Base-by-base conservation (phyloP, 2,113 vertebrate genomes). In the Zosterops lateralis region DNA sequence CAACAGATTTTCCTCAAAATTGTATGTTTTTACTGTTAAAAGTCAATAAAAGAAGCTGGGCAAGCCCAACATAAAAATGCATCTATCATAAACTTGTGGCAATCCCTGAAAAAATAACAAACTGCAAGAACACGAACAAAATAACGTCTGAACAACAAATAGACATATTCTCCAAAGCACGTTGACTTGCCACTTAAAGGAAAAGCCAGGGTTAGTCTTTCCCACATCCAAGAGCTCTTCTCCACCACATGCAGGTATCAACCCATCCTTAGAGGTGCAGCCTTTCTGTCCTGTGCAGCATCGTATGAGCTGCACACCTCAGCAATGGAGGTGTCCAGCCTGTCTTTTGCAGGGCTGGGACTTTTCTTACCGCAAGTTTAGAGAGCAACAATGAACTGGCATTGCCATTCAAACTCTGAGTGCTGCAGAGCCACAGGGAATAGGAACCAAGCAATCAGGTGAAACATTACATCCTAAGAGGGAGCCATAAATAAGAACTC, bases 191-290 rank as follows among this genome's bases (percentile, higher is more conserved):
- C 22, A 19, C 12, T 77, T 36, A 25, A 80, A 88, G 24, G 16
- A 60, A 91, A 74, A 84, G 2, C 6, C 40, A 60, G 36, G 12
- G 38, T 17, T 67, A 4, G 5, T 47, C 8, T 72, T 90, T 58
- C 32, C 16, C 15, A 24, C 4, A 22, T 61, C 15, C 25, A 61
- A 42, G 22, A 61, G 14, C 8, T 56, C 29, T 60, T 68, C 28
- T 89, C 32, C 8, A 26, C 24, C 40, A 40, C 0, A 0, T 24
- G 8, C 1, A 1, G 2, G 3, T 20, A 42, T 8, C 0, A 1
- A 34, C 12, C 12, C n/a, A 61, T 28, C 9, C 17, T 80, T 11
- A 26, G 26, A 50, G 26, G 3, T 32, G 13, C 17, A 71, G 28
- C 19, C 16, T 51, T 58, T 67, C 14, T 64, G 12, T 32, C 12